These are phyloP conservation scores for Drosophila takahashii DNA, from an alignment of 1,140 invertebrate genomes.

Conservation along the genomic window DNA sequence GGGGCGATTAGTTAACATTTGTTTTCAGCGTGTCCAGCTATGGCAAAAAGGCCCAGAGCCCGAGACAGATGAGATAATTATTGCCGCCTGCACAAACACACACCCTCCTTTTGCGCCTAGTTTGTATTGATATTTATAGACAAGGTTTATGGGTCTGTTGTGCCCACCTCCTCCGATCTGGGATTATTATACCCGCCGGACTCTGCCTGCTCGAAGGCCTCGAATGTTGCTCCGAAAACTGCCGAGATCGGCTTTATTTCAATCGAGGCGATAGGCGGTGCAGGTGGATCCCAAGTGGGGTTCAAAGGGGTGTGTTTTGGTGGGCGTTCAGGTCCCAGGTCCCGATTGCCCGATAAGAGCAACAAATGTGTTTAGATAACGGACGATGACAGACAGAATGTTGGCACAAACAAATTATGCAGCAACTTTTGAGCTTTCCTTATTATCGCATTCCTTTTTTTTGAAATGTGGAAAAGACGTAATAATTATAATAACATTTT, in stretches of 20 bases:
- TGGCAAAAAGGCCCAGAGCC: constrained; percentile 8
- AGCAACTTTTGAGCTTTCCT: not conserved
- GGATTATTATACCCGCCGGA: constrained; percentile 11
- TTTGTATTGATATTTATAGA: constrained; percentile 43
- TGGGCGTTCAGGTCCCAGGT: constrained; percentile 5
- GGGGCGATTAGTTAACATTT: constrained; percentile 71
- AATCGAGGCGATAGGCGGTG: constrained; percentile 1
- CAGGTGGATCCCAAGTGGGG: constrained; percentile 9
- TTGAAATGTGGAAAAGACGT: too few species aligned
- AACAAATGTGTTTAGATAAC: not conserved
- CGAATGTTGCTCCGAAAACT: constrained; percentile 6
- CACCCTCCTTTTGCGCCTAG: constrained; percentile 6
- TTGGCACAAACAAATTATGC: not conserved
- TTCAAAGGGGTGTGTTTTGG: constrained; percentile 17
- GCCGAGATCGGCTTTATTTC: not conserved
- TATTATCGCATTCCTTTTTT: not conserved
- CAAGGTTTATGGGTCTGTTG: constrained; percentile 65
- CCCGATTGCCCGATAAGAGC: constrained; percentile 8
- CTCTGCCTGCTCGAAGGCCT: constrained; percentile 7
- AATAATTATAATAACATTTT: not conserved
- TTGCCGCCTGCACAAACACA: constrained; percentile 41
- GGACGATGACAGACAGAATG: not conserved
- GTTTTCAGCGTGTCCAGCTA: constrained; percentile 74
- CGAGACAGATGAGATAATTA: constrained; percentile 65
- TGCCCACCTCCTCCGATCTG: constrained; percentile 31